phyloP scores from a whole-genome alignment of 2,797 vertebrate genomes.

The Catamblyrhynchus diadema region DNA sequence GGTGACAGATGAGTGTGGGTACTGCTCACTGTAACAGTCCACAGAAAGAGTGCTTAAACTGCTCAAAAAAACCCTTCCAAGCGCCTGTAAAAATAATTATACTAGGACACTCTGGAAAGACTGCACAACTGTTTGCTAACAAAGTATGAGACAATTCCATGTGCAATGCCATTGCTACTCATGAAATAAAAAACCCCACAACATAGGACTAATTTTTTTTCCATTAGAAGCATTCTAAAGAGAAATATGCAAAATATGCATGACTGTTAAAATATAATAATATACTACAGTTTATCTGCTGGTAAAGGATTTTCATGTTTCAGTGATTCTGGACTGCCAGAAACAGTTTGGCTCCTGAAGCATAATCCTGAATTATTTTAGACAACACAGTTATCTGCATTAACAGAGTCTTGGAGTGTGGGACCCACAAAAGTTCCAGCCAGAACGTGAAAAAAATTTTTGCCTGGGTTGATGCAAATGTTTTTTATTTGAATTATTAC shows the following conservation, averaged over 20 bases:
- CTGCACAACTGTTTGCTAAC: not conserved
- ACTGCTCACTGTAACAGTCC: not conserved
- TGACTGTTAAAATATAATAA: not conserved
- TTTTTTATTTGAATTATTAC: not conserved
- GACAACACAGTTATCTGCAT: not conserved
- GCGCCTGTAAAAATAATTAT: not conserved
- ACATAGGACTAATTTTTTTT: not conserved
- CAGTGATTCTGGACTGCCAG: not conserved
- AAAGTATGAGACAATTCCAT: not conserved
- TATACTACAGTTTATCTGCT: not conserved
- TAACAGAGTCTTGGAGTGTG: not conserved
- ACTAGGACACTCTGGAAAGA: not conserved
- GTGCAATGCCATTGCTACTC: not conserved
- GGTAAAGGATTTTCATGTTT: not conserved
- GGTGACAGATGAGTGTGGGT: not conserved
- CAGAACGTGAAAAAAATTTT: not conserved
- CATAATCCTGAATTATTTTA: not conserved
- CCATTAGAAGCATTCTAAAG: not conserved
- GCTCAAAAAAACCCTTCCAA: not conserved
- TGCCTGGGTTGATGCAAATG: rapidly evolving
- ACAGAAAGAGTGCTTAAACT: not conserved
- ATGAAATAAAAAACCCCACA: not conserved
- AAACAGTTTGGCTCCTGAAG: not conserved
- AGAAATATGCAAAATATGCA: not conserved
- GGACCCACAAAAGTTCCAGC: not conserved